A percentile compares a stretch with the other conserved stretches of the same genome.
Evolutionary conservation across 1,140 invertebrate genomes (phyloP).

Genomic region (Adelges cooleyi): DNA sequence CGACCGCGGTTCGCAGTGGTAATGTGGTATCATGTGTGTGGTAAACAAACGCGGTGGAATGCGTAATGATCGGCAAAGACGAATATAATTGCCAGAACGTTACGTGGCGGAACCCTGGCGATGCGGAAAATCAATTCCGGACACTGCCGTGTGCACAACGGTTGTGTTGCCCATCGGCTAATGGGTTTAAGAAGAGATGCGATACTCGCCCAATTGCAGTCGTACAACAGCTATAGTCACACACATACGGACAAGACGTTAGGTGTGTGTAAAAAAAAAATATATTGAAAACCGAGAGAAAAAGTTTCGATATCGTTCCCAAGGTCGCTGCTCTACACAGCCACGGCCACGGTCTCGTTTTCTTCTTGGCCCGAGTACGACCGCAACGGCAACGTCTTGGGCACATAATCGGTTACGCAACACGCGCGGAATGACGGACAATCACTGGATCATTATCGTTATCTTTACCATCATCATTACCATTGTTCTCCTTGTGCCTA

Average conservation of each 20-base stretch:
- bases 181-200: too few species aligned
- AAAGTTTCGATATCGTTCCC: neutral
- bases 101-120: neutral
- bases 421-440: too few species aligned
- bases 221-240: too few species aligned
- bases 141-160: too few species aligned
- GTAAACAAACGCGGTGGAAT: neutral
- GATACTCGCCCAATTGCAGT: too few species aligned
- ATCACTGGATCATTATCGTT: too few species aligned
- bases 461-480: too few species aligned
- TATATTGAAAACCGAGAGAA: neutral
- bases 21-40: too few species aligned
- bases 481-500: too few species aligned
- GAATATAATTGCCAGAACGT: neutral
- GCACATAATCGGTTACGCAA: neutral
- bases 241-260: too few species aligned
- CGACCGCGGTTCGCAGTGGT: too few species aligned
- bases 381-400: neutral
- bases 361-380: neutral
- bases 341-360: neutral
- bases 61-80: neutral
- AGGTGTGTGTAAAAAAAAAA: neutral
- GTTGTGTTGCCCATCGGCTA: too few species aligned
- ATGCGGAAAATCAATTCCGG: constrained; percentile 1
- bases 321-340: constrained; percentile 14